Percentiles rank a stretch among this genome's conserved stretches.
Evolutionary conservation across 2,797 vertebrate genomes (phyloP).

Genomic region (Channa striata): DNA sequence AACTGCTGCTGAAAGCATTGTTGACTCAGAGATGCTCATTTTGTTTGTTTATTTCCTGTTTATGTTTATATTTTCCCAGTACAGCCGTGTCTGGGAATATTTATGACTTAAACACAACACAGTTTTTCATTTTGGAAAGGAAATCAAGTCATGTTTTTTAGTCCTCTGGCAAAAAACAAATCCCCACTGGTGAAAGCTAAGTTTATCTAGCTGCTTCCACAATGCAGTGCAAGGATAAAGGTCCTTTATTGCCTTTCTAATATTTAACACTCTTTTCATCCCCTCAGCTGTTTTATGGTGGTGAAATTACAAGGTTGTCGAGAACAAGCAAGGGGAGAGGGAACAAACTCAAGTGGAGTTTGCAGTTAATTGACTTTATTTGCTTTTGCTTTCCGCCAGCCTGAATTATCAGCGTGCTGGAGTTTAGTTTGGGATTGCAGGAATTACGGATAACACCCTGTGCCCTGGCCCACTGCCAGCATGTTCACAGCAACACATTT

Average conservation of each 20-base stretch:
- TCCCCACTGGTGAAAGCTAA: slow-evolving; percentile 34
- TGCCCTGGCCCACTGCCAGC: slow-evolving; percentile 88
- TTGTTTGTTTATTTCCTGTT: slow-evolving; percentile 60
- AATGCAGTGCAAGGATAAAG: slow-evolving; percentile 32
- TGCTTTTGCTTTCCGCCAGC: slow-evolving; percentile 85
- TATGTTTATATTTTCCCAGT: slow-evolving; percentile 58
- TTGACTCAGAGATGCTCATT: slow-evolving; percentile 68
- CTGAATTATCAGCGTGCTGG: slow-evolving; percentile 87
- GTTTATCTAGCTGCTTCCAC: slow-evolving; percentile 58
- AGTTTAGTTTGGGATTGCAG: slow-evolving; percentile 89
- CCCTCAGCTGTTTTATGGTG: slow-evolving; percentile 20
- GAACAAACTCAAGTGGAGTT: slow-evolving; percentile 83
- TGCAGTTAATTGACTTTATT: slow-evolving; percentile 91
- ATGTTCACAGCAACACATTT: slow-evolving; percentile 90
- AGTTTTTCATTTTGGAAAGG: slow-evolving; percentile 59
- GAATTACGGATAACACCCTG: slow-evolving; percentile 88
- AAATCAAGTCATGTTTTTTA: slow-evolving; percentile 35
- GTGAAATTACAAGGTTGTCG: slow-evolving; percentile 57
- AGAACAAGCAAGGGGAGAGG: slow-evolving; percentile 74
- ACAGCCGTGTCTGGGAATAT: slow-evolving; percentile 57
- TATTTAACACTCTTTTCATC: slow-evolving; percentile 47
- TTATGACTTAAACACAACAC: slow-evolving; percentile 54
- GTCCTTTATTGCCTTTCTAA: slow-evolving; percentile 55
- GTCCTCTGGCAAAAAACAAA: slow-evolving; percentile 47
- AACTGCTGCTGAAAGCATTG: slow-evolving; percentile 62